A percentile compares a stretch with the other conserved stretches of the same genome.
phyloP scores from a whole-genome alignment of 2,888 invertebrate genomes.

The Macrostomum cliftonense region DNA sequence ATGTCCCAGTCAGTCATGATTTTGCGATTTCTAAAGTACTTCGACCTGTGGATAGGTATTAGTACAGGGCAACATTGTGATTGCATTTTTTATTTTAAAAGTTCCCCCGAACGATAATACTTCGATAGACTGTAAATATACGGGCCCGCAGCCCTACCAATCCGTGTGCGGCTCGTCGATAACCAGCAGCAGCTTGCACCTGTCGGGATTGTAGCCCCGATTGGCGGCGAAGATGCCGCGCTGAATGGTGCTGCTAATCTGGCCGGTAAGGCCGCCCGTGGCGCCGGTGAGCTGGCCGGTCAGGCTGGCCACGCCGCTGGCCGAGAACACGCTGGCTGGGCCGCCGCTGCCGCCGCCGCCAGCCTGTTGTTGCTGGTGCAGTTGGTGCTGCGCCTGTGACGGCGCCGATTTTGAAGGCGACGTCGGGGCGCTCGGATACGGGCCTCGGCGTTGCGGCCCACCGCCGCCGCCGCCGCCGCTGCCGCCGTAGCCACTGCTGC shows the following conservation, averaged over 20 bases:
- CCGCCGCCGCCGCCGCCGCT: no score
- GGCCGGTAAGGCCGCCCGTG: conserved; percentile 11
- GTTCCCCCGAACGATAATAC: no score
- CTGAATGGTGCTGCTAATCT: conserved; percentile 14
- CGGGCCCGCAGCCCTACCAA: conserved; percentile 46
- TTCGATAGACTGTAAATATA: no score
- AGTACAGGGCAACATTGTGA: no score
- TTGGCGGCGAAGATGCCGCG: conserved; percentile 20
- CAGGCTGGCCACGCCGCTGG: neutral
- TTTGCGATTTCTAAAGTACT: conserved; percentile 78
- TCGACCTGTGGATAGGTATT: no score
- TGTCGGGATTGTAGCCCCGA: conserved; percentile 41
- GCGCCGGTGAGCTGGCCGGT: conserved; percentile 20
- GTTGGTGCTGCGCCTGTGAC: neutral
- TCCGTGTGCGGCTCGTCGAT: conserved; percentile 93
- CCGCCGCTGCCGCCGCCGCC: no score
- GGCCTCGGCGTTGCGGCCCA: neutral
- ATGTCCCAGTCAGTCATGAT: conserved; percentile 86
- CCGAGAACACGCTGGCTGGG: neutral
- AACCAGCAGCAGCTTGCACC: conserved; percentile 74
- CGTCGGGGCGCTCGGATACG: conserved; percentile 83
- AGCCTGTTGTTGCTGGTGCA: neutral
- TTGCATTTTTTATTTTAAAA: no score
- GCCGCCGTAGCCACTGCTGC: neutral
- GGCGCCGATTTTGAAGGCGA: conserved; percentile 74